phyloP scores from a whole-genome alignment of 2,888 invertebrate species.

The Amorpha juglandis region DNA sequence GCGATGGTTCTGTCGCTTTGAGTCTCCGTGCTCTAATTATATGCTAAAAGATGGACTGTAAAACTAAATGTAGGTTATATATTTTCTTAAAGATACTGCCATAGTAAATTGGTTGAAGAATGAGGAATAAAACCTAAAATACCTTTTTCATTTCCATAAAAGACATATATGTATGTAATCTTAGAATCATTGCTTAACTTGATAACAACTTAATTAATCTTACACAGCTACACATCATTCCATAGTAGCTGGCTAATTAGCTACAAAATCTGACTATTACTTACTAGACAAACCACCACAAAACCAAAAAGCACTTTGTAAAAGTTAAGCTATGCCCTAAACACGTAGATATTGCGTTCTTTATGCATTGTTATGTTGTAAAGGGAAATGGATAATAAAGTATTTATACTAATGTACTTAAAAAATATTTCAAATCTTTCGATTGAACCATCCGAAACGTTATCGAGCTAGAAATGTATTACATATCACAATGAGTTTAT shows the following conservation, averaged over 20 bases:
- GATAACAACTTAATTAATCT: background rate
- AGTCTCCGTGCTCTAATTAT: background rate
- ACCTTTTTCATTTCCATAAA: background rate
- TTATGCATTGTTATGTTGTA: background rate
- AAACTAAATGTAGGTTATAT: background rate
- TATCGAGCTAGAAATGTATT: conserved; percentile 21
- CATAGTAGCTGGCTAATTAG: no score
- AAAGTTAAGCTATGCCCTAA: no score
- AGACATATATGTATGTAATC: background rate
- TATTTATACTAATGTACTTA: no score
- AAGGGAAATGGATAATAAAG: background rate
- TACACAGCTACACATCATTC: no score
- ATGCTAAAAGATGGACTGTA: conserved; percentile 2
- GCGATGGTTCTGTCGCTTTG: background rate
- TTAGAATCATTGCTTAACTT: background rate
- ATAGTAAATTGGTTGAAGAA: background rate
- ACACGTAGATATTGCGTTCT: background rate
- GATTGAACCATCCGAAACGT: background rate
- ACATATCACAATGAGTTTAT: conserved; percentile 7
- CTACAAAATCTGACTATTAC: no score
- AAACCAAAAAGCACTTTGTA: no score
- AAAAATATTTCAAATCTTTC: conserved; percentile 2
- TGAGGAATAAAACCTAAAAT: background rate
- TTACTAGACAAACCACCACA: no score
- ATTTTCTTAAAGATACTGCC: background rate